Percentiles rank a stretch among this genome's conserved stretches.
phyloP scores from a whole-genome alignment of 2,797 vertebrate species.

The Loris lydekkerianus region DNA sequence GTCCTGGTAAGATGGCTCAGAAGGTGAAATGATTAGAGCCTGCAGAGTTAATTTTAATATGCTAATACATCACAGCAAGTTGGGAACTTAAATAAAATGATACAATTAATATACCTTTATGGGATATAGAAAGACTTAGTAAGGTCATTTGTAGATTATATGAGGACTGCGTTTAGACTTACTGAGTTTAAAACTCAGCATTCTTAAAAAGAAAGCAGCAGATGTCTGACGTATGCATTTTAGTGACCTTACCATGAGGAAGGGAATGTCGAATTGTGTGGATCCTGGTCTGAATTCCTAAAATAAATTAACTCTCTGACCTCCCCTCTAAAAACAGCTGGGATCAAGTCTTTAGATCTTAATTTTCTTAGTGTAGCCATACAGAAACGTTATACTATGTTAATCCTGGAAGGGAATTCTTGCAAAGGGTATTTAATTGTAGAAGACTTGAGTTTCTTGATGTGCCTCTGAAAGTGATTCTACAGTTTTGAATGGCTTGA shows the following conservation, averaged over 20 bases:
- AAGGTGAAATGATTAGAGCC: conserved; percentile 88
- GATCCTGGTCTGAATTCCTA: conserved; percentile 58
- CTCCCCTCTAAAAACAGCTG: conserved; percentile 40
- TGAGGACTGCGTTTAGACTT: conserved; percentile 76
- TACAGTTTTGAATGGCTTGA: conserved; percentile 40
- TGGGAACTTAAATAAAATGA: conserved; percentile 88
- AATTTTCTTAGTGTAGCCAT: conserved; percentile 31
- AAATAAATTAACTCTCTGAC: conserved; percentile 58
- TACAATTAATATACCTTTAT: conserved; percentile 88
- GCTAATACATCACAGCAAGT: conserved; percentile 88
- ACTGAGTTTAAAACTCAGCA: conserved; percentile 79
- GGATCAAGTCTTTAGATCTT: not conserved
- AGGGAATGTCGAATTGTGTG: conserved; percentile 55
- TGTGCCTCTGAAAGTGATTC: conserved; percentile 56
- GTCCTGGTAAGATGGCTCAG: conserved; percentile 86
- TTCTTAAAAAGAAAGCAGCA: conserved; percentile 76
- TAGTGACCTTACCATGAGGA: conserved; percentile 80
- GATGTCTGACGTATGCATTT: conserved; percentile 70
- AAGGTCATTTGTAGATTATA: conserved; percentile 87
- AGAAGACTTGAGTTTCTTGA: conserved; percentile 61
- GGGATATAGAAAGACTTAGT: conserved; percentile 83
- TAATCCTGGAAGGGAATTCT: conserved; percentile 61
- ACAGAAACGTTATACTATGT: conserved; percentile 54
- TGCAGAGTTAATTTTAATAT: conserved; percentile 90
- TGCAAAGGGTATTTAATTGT: conserved; percentile 70